Conservation (phyloP, 2,888 invertebrate species). For the Fragum sueziense region DNA sequence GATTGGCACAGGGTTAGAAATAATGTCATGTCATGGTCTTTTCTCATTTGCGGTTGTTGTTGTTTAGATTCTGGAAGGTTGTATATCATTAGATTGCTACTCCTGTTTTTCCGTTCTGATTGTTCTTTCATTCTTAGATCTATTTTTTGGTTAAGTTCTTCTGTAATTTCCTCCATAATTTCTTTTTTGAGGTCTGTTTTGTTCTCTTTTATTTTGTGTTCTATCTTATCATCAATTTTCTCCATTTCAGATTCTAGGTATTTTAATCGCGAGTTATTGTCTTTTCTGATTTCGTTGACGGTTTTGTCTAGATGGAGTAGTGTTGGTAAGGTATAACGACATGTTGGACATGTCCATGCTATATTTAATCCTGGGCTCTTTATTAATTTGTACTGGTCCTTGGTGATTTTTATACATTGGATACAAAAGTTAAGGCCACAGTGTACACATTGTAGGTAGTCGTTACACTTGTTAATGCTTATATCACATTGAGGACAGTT, state of each 20-base stretch:
- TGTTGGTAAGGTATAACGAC: background rate
- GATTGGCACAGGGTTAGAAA: background rate
- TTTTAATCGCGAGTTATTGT: background rate
- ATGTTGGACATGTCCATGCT: background rate
- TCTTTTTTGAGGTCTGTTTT: background rate
- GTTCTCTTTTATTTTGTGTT: background rate
- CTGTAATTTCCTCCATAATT: background rate
- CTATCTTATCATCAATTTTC: background rate
- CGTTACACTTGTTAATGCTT: background rate
- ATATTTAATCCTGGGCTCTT: background rate
- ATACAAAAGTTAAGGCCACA: constrained; percentile 3
- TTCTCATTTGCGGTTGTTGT: background rate
- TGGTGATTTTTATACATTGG: background rate
- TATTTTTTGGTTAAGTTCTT: background rate
- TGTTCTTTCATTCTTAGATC: background rate
- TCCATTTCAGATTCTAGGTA: background rate
- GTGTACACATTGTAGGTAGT: background rate
- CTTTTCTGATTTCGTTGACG: background rate
- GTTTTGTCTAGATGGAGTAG: background rate
- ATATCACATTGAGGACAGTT: background rate
- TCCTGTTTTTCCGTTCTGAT: background rate
- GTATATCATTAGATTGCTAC: background rate
- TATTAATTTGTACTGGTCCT: background rate
- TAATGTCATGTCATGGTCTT: background rate
- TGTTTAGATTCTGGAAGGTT: background rate